Percentiles rank a stretch among this genome's conserved stretches.
phyloP scores from a whole-genome alignment of 2,888 invertebrate genomes.

The Aromia moschata region DNA sequence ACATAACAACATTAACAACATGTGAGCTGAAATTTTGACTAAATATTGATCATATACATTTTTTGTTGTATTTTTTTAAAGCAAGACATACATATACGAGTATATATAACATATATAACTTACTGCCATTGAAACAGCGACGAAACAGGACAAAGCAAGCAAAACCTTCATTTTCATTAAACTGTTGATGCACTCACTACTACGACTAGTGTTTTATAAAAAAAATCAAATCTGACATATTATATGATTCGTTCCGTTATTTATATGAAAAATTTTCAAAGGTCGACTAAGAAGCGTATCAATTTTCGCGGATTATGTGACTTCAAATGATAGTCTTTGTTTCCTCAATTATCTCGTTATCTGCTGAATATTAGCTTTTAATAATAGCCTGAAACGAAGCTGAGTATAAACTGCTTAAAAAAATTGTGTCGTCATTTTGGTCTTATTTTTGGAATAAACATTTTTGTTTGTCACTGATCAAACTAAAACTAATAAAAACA shows the following conservation, averaged over 20 bases:
- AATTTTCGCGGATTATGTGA: slow-evolving; percentile 7
- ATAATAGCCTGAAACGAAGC: not conserved
- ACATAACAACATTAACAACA: not conserved
- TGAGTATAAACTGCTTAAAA: not conserved
- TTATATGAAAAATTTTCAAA: slow-evolving; percentile 10
- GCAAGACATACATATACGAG: too few relatives aligned
- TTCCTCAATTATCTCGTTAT: slow-evolving; percentile 15
- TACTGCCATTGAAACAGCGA: slow-evolving; percentile 8
- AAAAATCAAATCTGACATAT: not conserved
- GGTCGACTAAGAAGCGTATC: slow-evolving; percentile 3
- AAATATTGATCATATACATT: too few relatives aligned
- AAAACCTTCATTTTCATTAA: slow-evolving; percentile 11
- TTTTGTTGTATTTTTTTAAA: too few relatives aligned
- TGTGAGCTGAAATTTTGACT: not conserved
- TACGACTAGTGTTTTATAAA: not conserved
- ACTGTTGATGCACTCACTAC: not conserved
- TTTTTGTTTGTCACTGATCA: too few relatives aligned
- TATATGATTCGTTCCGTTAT: not conserved
- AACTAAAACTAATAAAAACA: too few relatives aligned
- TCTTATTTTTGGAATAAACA: too few relatives aligned
- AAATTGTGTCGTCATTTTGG: too few relatives aligned
- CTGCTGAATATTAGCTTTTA: slow-evolving; percentile 7
- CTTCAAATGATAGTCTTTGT: slow-evolving; percentile 11
- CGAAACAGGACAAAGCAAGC: not conserved
- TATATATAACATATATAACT: too few relatives aligned